Percentiles rank a stretch among this genome's conserved stretches.
Conservation (phyloP, 2,113 vertebrate genomes). For the Tauraco erythrolophus region DNA sequence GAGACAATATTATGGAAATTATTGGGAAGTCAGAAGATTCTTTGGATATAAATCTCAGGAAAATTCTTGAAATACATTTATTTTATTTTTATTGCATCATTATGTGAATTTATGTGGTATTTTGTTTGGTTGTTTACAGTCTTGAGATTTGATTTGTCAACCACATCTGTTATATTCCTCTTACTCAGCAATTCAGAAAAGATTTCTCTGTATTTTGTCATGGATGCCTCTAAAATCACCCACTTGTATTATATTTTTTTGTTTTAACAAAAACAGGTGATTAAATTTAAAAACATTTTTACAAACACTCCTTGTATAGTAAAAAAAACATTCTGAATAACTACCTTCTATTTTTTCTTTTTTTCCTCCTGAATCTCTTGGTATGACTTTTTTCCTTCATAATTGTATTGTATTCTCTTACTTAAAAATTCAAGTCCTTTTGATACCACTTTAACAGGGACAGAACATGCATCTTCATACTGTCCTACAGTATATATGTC, state of each 20-base stretch:
- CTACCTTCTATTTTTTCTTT: background rate
- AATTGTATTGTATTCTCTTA: background rate
- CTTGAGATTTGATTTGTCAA: background rate
- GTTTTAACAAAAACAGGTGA: background rate
- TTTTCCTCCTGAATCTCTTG: background rate
- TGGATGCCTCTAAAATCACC: background rate
- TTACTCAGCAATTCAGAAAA: background rate
- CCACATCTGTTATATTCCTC: background rate
- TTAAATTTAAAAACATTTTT: background rate
- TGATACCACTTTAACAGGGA: background rate
- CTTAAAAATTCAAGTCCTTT: background rate
- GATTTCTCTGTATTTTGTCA: background rate
- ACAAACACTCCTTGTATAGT: background rate
- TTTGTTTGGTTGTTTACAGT: background rate
- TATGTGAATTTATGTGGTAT: background rate
- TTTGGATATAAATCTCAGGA: background rate
- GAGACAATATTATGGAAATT: background rate
- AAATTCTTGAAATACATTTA: background rate
- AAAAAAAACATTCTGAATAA: background rate
- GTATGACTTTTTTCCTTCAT: background rate
- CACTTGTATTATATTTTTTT: background rate
- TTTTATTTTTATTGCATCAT: background rate
- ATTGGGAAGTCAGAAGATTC: background rate
- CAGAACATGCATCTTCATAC: background rate
- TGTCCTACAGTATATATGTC: background rate